Base-by-base conservation (phyloP, 2,888 invertebrate genomes). In the Callyntrura guangdongensis region DNA sequence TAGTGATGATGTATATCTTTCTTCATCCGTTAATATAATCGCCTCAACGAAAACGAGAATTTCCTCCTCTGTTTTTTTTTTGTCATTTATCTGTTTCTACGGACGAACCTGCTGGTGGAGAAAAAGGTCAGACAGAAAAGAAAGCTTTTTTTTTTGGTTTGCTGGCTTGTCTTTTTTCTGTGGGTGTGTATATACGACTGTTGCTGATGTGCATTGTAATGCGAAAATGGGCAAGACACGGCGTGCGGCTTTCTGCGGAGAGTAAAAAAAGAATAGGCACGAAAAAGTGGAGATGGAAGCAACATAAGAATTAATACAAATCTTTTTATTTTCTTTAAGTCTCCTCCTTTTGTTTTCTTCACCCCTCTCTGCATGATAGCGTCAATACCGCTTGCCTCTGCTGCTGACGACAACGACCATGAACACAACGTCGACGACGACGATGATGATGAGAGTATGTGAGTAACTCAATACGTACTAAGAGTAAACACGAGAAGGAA, bases 231-330 rank as follows among this genome's bases (percentile, higher is more conserved):
- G n/a, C 0, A 17, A 53, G n/a, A 56, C n/a, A 56, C 36, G 36
- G 36, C 6, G 36, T 6, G 36, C 36, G 36, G 36, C 2, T 53
- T 53, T 53, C 11, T 53, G 53, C 53, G 36, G 36, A 36, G 36
- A 6, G 36, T 36, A 36, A 6, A 36, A 36, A 36, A 36, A 36
- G 36, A 36, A 36, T 36, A 36, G 36, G 36, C 36, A 36, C 36
- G 36, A 4, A 36, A 56, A 14, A n/a, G 56, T n/a, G 17, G 20
- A 20, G 61, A 1, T 20, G 61, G 20, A 9, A 20, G 20, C 22
- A n/a, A 22, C 6, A 22, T 9, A 67, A 67, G 67, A 67, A 67
- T 67, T 67, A 67, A 67, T 67, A 67, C 67, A 67, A 67, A 67
- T 67, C 67, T 67, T 67, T 67, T 61, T 67, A 9, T 0, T 67